Evolutionary conservation across 64 coral and sea anemone species (phyloP).

Genomic region (Exaiptasia diaphana): DNA sequence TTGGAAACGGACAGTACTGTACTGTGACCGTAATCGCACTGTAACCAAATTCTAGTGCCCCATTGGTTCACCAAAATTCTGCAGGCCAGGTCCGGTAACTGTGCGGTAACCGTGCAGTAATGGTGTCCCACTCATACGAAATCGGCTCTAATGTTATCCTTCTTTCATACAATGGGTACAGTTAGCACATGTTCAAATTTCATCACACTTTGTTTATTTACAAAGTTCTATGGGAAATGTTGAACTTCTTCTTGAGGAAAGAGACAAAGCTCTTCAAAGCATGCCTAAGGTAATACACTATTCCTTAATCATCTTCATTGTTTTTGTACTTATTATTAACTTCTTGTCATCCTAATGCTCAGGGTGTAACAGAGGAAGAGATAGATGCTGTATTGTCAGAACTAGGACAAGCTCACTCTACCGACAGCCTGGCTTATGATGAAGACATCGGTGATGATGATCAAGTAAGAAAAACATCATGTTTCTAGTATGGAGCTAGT

Average conservation of each 20-base stretch:
- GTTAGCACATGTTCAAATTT: neutral
- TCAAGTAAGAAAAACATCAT: conserved; percentile 41
- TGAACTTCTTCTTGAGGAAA: conserved; percentile 69
- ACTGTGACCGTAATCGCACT: no score
- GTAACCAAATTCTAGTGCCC: no score
- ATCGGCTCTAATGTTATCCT: no score
- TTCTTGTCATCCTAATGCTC: neutral
- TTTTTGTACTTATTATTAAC: neutral
- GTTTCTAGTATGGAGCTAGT: no score
- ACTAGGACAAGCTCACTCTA: conserved; percentile 78
- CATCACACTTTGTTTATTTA: conserved; percentile 5
- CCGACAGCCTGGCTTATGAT: conserved; percentile 64
- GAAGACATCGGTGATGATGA: conserved; percentile 93
- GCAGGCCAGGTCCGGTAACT: no score
- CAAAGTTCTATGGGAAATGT: conserved; percentile 91
- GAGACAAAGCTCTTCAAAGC: conserved; percentile 64
- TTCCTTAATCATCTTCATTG: neutral
- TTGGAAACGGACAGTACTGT: no score
- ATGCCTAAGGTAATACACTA: conserved; percentile 46
- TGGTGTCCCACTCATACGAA: no score
- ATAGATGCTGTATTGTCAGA: conserved; percentile 72
- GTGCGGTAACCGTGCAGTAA: no score
- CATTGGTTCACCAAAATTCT: no score
- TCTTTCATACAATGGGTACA: no score
- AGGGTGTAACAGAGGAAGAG: conserved; percentile 59